Evolutionary conservation across 2,888 invertebrate genomes (phyloP).

Genomic region (Troides oblongomaculatus): DNA sequence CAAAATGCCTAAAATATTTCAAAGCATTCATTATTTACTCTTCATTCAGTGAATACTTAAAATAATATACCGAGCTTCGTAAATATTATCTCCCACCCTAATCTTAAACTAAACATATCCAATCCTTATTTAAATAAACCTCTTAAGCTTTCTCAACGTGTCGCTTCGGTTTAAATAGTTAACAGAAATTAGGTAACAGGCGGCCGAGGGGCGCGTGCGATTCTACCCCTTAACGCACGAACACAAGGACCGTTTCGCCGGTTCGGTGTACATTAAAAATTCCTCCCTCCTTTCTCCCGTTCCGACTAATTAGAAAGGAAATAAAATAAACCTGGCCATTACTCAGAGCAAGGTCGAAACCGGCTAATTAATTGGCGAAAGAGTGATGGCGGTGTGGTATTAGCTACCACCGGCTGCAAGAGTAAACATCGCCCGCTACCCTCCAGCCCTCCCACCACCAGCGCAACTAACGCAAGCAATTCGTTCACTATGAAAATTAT

Average conservation of each 20-base stretch:
- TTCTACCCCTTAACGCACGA: slow-evolving; percentile 32
- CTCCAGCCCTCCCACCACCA: background rate
- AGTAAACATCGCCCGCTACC: slow-evolving; percentile 20
- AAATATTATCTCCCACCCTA: slow-evolving; percentile 16
- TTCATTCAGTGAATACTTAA: background rate
- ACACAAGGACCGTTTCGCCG: slow-evolving; percentile 26
- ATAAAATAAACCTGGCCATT: slow-evolving; percentile 57
- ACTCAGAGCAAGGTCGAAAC: slow-evolving; percentile 54
- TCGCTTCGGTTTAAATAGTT: slow-evolving; percentile 27
- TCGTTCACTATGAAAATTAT: too few relatives aligned
- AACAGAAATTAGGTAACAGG: slow-evolving; percentile 26
- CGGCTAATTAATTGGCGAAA: slow-evolving; percentile 59
- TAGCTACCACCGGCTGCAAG: slow-evolving; percentile 26
- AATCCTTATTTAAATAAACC: slow-evolving; percentile 28
- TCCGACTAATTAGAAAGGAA: slow-evolving; percentile 58
- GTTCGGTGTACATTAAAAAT: slow-evolving; percentile 33
- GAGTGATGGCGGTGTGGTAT: slow-evolving; percentile 40
- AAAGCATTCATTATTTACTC: background rate
- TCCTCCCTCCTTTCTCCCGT: slow-evolving; percentile 38
- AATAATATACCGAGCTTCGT: slow-evolving; percentile 1
- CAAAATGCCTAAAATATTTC: background rate
- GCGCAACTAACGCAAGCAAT: too few relatives aligned
- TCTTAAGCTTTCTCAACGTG: slow-evolving; percentile 25
- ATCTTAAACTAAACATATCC: slow-evolving; percentile 25
- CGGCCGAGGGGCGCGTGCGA: background rate